Percentiles rank a stretch among this genome's conserved stretches.
phyloP scores from a whole-genome alignment of 2,888 invertebrate genomes.

The Amiota communis region DNA sequence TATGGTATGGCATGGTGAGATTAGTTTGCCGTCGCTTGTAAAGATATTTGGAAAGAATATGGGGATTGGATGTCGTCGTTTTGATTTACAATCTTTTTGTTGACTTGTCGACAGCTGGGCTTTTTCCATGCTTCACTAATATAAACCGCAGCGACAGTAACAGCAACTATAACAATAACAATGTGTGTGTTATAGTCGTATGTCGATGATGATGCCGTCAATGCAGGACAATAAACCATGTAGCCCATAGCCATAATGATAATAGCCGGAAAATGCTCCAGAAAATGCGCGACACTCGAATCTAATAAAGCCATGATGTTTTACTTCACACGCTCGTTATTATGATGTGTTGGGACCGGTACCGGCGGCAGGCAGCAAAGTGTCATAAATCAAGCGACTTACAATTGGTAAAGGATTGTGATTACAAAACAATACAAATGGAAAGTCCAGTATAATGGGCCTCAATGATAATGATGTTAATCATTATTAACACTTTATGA shows the following conservation, averaged over 20 bases:
- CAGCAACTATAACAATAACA: conserved; percentile 31
- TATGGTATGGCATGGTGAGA: too few relatives aligned
- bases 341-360: background rate
- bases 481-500: too few relatives aligned
- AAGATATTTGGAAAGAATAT: background rate
- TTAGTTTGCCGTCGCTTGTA: too few relatives aligned
- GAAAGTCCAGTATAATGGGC: too few relatives aligned
- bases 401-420: background rate
- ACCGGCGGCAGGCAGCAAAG: background rate
- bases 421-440: background rate
- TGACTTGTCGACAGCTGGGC: conserved; percentile 52
- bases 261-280: conserved; percentile 11
- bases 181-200: conserved; percentile 26
- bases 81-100: conserved; percentile 55
- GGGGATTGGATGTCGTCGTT: background rate
- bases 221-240: too few relatives aligned
- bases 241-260: background rate
- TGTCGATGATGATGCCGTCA: conserved; percentile 11
- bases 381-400: background rate
- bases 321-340: conserved; percentile 9
- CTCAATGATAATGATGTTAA: too few relatives aligned
- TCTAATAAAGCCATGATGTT: too few relatives aligned
- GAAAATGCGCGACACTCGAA: too few relatives aligned
- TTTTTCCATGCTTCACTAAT: conserved; percentile 54
- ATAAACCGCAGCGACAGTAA: conserved; percentile 44